Evolutionary conservation across 2,797 vertebrate species (phyloP), one percentile per base, ranked within the genome.

Genomic region (Chelmon rostratus): DNA sequence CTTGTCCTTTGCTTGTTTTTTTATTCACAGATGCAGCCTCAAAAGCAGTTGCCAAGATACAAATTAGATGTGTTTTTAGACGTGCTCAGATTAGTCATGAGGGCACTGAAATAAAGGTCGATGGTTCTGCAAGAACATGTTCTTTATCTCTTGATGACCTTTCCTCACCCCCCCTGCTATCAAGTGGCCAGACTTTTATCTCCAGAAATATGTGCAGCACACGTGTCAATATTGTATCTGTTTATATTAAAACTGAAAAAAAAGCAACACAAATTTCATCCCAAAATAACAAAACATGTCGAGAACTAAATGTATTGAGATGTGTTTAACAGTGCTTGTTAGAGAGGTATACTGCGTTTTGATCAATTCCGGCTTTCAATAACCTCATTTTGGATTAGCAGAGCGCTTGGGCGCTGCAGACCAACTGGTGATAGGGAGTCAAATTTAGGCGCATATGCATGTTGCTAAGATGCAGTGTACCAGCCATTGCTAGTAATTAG

Each of bases 331-430:
- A 38, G 23, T 81, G 78, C 67, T 33, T 76, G 68, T 59, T 56
- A 25, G 35, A 8, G 42, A 54, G 31, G 19, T 73, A 15, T 66
- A 38, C 70, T 84, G 49, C 64, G 77, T 69, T 92, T 75, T 54
- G 75, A 93, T 94, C 88, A 86, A 80, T 91, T 73, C 18, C 71
- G 40, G 72, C 85, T 87, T 86, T 85, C 84, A 92, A 78, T 91
- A 87, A 86, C 78, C 83, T 89, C 57, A 38, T 85, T 90, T 61
- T 66, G 79, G 63, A 89, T 89, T 59, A 81, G 78, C 54, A 57
- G 57, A 68, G 69, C 18, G 2, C 73, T 65, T 59, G 1, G 65
- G 42, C 70, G 49, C 38, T 8, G 44, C 68, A 62, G 47, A 80
- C 63, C 63, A 73, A 23, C 53, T 35, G 37, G 19, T 54, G 53